Evolutionary conservation across 2,888 invertebrate species (phyloP), one percentile per base, ranked within the genome.

Genomic region (Diplazon laetatorius): DNA sequence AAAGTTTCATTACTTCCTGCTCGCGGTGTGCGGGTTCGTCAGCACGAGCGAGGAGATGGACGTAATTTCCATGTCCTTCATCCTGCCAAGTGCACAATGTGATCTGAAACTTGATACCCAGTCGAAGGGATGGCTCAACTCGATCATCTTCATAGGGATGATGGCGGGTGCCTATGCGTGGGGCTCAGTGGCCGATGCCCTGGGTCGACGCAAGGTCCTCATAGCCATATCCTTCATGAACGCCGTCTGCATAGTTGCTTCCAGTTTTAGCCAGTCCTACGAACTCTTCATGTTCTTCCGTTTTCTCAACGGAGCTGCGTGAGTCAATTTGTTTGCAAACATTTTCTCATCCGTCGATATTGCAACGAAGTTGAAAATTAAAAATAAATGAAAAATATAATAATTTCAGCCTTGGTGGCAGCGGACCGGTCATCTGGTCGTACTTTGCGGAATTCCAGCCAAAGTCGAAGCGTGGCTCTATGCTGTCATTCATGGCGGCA

Each of bases 11-110:
- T 96, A 96, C 92, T 93, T 96, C 88, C 93, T 98, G 90, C 93
- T 98, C 93, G 95, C 95, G 90, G 95, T 98, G 91, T 97, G 97
- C 93, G 97, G 98, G 86, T 96, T 97, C 92, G 97, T 97, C 92
- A 96, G 96, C 93, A 97, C 97, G 85, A 97, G 97, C 91, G 97
- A 98, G 93, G 97, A 97, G 93, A 97, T 98, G 95, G 97, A 97
- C 93, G 97, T 97, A 92, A 96, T 98, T 89, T 97, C 96, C 87
- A 97, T 98, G 95, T 97, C 97, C 84, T 98, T 97, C 93, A 96
- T 98, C 91, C 93, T 98, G 81, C 97, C 97, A 55, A 96, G 97
- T 87, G 97, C 97, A 83, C 96, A 97, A 92, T 97, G 97, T 93
- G 98, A 98, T 93, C 93, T 98, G 91, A 92, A 96, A 83, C 94